phyloP scores from a whole-genome alignment of 1,140 invertebrate genomes.

The Papilio aristodemus region DNA sequence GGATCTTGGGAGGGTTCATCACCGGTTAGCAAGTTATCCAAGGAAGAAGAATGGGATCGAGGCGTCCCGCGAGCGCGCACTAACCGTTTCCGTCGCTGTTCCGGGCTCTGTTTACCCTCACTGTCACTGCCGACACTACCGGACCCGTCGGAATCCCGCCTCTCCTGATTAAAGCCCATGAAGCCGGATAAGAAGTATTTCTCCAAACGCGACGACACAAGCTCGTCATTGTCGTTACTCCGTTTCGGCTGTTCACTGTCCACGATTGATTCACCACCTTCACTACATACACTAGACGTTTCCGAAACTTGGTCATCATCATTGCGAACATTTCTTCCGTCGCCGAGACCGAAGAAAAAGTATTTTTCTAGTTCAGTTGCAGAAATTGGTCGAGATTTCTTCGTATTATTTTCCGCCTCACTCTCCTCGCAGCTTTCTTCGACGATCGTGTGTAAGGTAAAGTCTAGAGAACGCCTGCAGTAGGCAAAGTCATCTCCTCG shows the following conservation, averaged over 20 bases:
- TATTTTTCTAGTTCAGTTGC: constrained; percentile 94
- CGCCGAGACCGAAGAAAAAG: constrained; percentile 92
- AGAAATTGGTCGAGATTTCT: constrained; percentile 83
- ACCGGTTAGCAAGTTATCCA: constrained; percentile 86
- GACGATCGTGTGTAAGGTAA: constrained; percentile 95
- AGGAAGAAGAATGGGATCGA: constrained; percentile 88
- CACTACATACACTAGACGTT: constrained; percentile 92
- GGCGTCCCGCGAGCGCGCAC: constrained; percentile 90
- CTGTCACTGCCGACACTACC: constrained; percentile 92
- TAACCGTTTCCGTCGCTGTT: constrained; percentile 89
- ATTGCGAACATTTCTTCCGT: constrained; percentile 82
- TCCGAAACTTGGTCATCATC: constrained; percentile 90
- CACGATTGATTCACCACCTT: constrained; percentile 86
- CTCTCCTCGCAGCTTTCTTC: constrained; percentile 97
- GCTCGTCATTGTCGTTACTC: constrained; percentile 83
- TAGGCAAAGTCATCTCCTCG: constrained; percentile 92
- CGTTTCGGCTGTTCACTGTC: constrained; percentile 80
- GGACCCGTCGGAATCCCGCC: constrained; percentile 90
- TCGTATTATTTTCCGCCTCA: constrained; percentile 85
- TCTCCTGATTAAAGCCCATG: constrained; percentile 87
- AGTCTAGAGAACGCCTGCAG: constrained; percentile 90
- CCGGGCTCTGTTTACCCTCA: constrained; percentile 91
- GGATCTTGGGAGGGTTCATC: constrained; percentile 80
- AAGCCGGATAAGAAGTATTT: constrained; percentile 95
- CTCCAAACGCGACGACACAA: constrained; percentile 91